phyloP scores from a whole-genome alignment of 2,797 vertebrate species.

The Scarus forsteni region DNA sequence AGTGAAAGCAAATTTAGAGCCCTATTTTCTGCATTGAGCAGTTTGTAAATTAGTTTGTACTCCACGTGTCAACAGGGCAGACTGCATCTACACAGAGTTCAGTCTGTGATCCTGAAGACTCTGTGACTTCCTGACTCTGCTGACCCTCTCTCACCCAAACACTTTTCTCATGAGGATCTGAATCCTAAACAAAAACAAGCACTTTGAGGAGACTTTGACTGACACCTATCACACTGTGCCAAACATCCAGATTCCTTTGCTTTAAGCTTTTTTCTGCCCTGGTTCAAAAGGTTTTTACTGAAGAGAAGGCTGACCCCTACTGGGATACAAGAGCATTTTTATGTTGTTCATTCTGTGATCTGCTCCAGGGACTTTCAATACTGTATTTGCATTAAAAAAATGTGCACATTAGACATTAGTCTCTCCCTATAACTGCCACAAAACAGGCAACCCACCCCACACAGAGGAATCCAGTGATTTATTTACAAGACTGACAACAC shows the following conservation, averaged over 20 bases:
- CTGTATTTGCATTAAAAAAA: background rate
- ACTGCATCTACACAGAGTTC: constrained; percentile 2
- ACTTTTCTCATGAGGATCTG: background rate
- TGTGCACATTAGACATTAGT: no score
- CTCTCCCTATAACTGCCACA: no score
- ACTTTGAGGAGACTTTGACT: constrained; percentile 10
- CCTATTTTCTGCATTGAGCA: background rate
- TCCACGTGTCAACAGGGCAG: background rate
- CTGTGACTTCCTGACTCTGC: constrained; percentile 40
- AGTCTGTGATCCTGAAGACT: background rate
- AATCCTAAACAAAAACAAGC: constrained; percentile 27
- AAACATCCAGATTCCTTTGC: constrained; percentile 7
- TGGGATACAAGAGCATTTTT: constrained; percentile 49
- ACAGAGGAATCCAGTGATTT: background rate
- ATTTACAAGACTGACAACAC: background rate
- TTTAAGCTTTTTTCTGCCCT: background rate
- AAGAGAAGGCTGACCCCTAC: constrained; percentile 72
- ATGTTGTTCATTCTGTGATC: background rate
- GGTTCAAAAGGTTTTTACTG: constrained; percentile 24
- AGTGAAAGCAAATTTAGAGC: background rate
- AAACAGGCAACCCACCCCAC: background rate
- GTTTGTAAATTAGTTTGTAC: background rate
- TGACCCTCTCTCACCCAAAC: constrained; percentile 8
- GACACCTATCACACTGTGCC: constrained; percentile 12
- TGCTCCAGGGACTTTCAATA: background rate